Percentiles rank a stretch among this genome's conserved stretches.
Conservation (phyloP, 2,113 vertebrate species). For the Manacus vitellinus region DNA sequence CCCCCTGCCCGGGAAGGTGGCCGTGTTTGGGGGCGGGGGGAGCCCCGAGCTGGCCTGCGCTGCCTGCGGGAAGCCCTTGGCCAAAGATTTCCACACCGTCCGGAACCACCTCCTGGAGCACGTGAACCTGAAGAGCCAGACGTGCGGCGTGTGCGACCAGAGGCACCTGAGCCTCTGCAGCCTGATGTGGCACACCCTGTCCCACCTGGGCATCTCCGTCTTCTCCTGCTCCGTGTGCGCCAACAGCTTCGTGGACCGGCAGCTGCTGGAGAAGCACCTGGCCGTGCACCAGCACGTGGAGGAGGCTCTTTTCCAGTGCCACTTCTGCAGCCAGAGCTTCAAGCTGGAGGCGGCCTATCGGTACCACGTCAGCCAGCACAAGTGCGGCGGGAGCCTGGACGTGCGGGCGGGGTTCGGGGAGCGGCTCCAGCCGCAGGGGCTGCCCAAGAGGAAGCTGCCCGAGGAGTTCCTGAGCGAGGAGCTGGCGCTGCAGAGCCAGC, state of each 20-base stretch:
- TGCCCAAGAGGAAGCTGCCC: conserved; percentile 76
- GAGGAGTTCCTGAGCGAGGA: conserved; percentile 72
- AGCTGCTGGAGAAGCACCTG: conserved; percentile 90
- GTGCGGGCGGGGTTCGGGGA: conserved; percentile 51
- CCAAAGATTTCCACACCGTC: conserved; percentile 88
- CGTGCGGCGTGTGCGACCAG: conserved; percentile 86
- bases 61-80: conserved; percentile 82
- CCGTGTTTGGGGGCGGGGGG: conserved; percentile 50
- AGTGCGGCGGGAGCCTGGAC: conserved; percentile 76
- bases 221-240: conserved; percentile 91
- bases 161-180: conserved; percentile 86
- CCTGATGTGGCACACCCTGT: conserved; percentile 90
- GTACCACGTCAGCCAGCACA: conserved; percentile 89
- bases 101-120: conserved; percentile 88
- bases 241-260: conserved; percentile 88
- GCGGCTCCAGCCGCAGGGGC: conserved; percentile 39
- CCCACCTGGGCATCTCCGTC: conserved; percentile 85
- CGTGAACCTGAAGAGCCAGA: conserved; percentile 84
- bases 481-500: conserved; percentile 57
- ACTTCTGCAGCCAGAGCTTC: conserved; percentile 79
- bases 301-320: conserved; percentile 79
- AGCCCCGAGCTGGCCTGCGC: conserved; percentile 80
- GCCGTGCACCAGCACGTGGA: conserved; percentile 81
- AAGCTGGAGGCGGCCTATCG: conserved; percentile 84
- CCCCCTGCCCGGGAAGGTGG: conserved; percentile 64